Conservation (phyloP, 2,113 vertebrate species). For the Helogale parvula region DNA sequence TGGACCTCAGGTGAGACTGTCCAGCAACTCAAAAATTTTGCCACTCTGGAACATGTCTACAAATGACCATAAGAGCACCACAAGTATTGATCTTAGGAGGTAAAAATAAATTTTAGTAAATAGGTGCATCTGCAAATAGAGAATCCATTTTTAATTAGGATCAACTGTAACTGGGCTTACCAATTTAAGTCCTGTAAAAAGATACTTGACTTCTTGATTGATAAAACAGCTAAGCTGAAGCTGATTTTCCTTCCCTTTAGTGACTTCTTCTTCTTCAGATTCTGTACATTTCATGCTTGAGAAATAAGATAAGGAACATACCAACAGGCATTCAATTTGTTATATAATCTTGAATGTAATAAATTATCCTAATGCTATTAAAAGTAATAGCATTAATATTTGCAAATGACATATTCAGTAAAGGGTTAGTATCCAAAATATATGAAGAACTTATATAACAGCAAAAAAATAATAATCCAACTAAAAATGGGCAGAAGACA, state of each 20-base stretch:
- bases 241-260: constrained; percentile 96
- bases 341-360: background rate
- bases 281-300: constrained; percentile 99
- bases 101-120: constrained; percentile 3
- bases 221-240: constrained; percentile 99
- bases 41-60: background rate
- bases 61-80: background rate
- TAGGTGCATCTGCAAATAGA: background rate
- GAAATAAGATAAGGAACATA: constrained; percentile 82
- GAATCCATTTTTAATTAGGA: background rate
- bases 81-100: background rate
- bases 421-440: background rate
- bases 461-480: background rate
- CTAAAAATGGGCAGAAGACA: background rate
- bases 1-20: background rate
- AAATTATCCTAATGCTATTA: constrained; percentile 25
- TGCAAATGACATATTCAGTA: background rate
- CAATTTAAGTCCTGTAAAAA: constrained; percentile 97
- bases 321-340: constrained; percentile 44
- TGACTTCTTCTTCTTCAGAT: constrained; percentile 95
- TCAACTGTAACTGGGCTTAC: constrained; percentile 83
- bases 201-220: constrained; percentile 99
- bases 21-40: background rate
- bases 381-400: background rate
- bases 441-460: background rate